Conservation (phyloP, 2,797 vertebrate species). For the Bovichtus diacanthus region DNA sequence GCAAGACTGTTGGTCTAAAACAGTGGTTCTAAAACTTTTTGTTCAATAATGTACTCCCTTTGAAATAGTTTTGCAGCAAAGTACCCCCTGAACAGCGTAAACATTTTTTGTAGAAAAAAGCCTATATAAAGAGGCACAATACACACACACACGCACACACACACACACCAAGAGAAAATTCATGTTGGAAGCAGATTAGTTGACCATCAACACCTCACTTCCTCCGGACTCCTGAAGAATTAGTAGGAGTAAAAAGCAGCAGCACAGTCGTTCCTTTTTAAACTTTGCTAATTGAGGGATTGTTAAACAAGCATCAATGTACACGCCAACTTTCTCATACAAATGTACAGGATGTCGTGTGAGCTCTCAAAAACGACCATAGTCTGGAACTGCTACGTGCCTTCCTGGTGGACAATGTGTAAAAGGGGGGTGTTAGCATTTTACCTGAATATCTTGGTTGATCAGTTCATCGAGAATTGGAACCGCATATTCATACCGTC, state of each 20-base stretch:
- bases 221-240: slow-evolving; percentile 48
- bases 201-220: slow-evolving; percentile 56
- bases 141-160: slow-evolving; percentile 35
- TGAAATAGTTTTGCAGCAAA: too few relatives aligned
- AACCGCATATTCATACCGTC: not conserved
- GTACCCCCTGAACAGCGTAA: too few relatives aligned
- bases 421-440: not conserved
- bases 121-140: too few relatives aligned
- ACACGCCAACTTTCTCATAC: not conserved
- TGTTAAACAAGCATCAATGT: slow-evolving; percentile 6
- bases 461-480: not conserved
- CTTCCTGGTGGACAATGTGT: not conserved
- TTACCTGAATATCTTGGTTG: not conserved
- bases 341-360: not conserved
- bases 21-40: too few relatives aligned
- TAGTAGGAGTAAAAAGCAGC: slow-evolving; percentile 40
- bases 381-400: not conserved
- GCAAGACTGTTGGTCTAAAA: too few relatives aligned
- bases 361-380: not conserved
- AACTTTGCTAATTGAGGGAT: slow-evolving; percentile 13
- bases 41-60: too few relatives aligned
- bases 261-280: slow-evolving; percentile 11
- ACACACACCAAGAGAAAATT: slow-evolving; percentile 20
- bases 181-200: slow-evolving; percentile 51
- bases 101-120: too few relatives aligned